Percentiles rank a stretch among this genome's conserved stretches.
These are phyloP conservation scores for Lethenteron reissneri DNA, from an alignment of 2,113 vertebrate genomes.

Conservation along the genomic window DNA sequence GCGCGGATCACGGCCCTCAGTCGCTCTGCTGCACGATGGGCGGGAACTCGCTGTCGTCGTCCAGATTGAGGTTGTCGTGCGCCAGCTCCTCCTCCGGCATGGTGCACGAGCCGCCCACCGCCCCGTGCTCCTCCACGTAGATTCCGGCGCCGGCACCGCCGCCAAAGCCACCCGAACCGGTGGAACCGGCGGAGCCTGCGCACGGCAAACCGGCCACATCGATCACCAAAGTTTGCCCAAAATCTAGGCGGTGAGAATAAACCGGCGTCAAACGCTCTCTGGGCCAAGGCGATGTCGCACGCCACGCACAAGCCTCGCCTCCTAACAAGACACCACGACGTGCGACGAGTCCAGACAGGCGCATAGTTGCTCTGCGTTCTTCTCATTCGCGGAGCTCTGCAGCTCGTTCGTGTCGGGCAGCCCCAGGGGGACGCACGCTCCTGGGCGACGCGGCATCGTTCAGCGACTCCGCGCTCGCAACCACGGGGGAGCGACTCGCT, in stretches of 20 bases:
- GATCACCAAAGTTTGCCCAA: too few relatives aligned
- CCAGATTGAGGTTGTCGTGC: constrained; percentile 33
- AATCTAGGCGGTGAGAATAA: too few relatives aligned
- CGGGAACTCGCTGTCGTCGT: constrained; percentile 90
- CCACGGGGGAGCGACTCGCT: not conserved
- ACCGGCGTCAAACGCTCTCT: too few relatives aligned
- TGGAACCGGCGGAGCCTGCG: too few relatives aligned
- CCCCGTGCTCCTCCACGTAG: constrained; percentile 49
- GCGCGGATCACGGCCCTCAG: constrained; percentile 17
- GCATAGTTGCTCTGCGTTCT: too few relatives aligned
- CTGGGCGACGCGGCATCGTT: constrained; percentile 7
- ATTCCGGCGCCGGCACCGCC: too few relatives aligned
- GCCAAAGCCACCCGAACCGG: too few relatives aligned
- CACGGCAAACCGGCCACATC: too few relatives aligned
- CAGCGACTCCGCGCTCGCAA: not conserved
- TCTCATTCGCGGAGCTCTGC: not conserved
- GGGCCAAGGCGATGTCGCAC: too few relatives aligned
- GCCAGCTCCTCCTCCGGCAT: constrained; percentile 57
- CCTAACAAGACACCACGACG: too few relatives aligned
- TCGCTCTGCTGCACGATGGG: constrained; percentile 88
- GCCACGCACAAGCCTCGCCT: too few relatives aligned
- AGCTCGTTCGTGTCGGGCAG: not conserved
- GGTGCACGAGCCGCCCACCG: constrained; percentile 45
- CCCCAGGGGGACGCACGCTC: constrained; percentile 10
- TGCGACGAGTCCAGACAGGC: not conserved